phyloP scores from a whole-genome alignment of 2,888 invertebrate species.

The Digitonthophagus gazella region DNA sequence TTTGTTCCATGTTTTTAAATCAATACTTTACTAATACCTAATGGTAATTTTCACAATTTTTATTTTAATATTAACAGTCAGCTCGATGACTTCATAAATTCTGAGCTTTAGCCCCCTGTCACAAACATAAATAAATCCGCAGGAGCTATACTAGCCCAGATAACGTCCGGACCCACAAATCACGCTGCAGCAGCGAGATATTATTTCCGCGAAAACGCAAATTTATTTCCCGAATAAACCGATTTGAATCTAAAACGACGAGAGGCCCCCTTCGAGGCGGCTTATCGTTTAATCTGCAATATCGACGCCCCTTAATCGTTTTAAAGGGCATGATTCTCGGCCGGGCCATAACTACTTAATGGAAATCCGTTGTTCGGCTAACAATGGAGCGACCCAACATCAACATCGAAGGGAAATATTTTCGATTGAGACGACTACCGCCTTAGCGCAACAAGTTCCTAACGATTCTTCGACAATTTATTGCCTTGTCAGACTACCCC shows the following conservation, averaged over 20 bases:
- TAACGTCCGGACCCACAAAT: background rate
- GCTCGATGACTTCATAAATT: background rate
- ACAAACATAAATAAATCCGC: background rate
- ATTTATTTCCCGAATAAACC: background rate
- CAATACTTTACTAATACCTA: too few relatives aligned
- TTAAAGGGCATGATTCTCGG: background rate
- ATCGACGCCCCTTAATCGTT: background rate
- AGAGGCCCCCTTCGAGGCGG: background rate
- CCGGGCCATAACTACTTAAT: background rate
- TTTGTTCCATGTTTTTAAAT: too few relatives aligned
- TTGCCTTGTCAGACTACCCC: background rate
- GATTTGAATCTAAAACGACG: background rate
- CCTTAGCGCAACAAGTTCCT: background rate
- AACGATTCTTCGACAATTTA: background rate
- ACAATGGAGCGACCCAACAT: background rate
- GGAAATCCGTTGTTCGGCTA: background rate
- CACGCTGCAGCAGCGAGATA: background rate
- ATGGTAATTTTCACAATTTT: too few relatives aligned
- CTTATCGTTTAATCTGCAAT: background rate
- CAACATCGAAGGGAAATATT: background rate
- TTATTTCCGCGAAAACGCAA: background rate
- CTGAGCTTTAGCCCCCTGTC: background rate
- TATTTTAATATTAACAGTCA: background rate
- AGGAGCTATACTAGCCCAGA: background rate
- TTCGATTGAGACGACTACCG: background rate